Evolutionary conservation across 2,888 invertebrate species (phyloP).

Genomic region (Magallana nippona): DNA sequence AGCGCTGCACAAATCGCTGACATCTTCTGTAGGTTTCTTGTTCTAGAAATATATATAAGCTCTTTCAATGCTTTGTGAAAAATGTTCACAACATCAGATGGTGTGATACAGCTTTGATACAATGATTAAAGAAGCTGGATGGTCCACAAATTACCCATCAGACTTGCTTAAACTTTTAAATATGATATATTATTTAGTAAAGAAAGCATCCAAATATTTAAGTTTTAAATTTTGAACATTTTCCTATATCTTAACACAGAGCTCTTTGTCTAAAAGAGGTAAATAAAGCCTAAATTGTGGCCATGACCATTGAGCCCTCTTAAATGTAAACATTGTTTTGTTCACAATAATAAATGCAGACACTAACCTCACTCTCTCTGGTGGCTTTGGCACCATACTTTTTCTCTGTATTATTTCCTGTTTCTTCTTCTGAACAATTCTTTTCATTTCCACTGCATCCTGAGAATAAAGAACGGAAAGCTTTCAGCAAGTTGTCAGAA

Average conservation of each 20-base stretch:
- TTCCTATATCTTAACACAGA: too few species aligned
- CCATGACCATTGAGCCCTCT: too few species aligned
- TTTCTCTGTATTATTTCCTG: constrained; percentile 73
- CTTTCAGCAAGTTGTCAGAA: neutral
- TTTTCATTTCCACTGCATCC: constrained; percentile 93
- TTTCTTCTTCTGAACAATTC: constrained; percentile 83
- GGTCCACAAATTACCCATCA: too few species aligned
- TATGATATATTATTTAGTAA: too few species aligned
- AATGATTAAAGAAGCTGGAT: neutral
- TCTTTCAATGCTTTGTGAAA: neutral
- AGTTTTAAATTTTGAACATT: too few species aligned
- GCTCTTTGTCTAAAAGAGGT: too few species aligned
- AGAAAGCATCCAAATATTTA: too few species aligned
- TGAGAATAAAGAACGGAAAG: constrained; percentile 50
- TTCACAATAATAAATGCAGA: too few species aligned
- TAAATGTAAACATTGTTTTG: too few species aligned
- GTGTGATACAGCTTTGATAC: neutral
- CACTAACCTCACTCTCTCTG: constrained; percentile 84
- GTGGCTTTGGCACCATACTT: constrained; percentile 82
- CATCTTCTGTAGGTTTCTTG: constrained; percentile 60
- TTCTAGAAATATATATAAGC: constrained; percentile 29
- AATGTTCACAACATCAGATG: neutral
- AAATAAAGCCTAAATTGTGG: too few species aligned
- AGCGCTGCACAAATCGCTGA: constrained; percentile 72
- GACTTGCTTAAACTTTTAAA: too few species aligned